phyloP scores from a whole-genome alignment of 2,888 invertebrate genomes.

The Eilema griseolum region DNA sequence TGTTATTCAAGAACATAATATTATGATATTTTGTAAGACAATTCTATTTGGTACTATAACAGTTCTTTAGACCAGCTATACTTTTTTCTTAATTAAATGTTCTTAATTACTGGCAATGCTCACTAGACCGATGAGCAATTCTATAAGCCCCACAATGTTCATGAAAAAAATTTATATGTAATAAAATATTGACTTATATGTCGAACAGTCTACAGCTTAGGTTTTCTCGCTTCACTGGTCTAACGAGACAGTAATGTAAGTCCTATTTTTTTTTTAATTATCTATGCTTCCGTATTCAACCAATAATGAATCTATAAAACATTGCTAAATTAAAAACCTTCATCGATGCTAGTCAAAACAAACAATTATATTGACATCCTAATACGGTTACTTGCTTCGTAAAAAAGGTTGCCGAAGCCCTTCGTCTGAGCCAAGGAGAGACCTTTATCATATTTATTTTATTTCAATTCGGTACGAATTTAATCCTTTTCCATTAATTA shows the following conservation, averaged over 20 bases:
- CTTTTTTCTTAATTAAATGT: slow-evolving; percentile 34
- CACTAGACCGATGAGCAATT: slow-evolving; percentile 67
- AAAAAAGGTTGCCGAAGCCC: slow-evolving; percentile 50
- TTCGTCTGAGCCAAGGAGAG: slow-evolving; percentile 67
- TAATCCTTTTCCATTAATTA: slow-evolving; percentile 88
- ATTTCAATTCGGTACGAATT: slow-evolving; percentile 86
- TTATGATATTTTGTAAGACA: background rate
- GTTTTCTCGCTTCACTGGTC: slow-evolving; percentile 18
- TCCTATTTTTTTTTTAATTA: background rate
- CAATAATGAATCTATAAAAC: background rate
- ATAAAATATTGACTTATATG: slow-evolving; percentile 13
- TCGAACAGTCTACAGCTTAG: background rate
- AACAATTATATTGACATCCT: slow-evolving; percentile 70
- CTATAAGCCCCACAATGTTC: slow-evolving; percentile 60
- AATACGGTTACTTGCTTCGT: slow-evolving; percentile 49
- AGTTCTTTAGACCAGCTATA: background rate
- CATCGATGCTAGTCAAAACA: slow-evolving; percentile 52
- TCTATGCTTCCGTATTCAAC: background rate
- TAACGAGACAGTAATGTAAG: slow-evolving; percentile 10
- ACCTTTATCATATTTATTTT: slow-evolving; percentile 86
- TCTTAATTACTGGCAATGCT: slow-evolving; percentile 52
- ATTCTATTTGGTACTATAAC: background rate
- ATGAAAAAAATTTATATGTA: slow-evolving; percentile 1
- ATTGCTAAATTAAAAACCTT: slow-evolving; percentile 10
- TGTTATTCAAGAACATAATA: no score